These are phyloP conservation scores for Zaprionus davidi DNA, from an alignment of 1,140 invertebrate species.

Conservation along the genomic window DNA sequence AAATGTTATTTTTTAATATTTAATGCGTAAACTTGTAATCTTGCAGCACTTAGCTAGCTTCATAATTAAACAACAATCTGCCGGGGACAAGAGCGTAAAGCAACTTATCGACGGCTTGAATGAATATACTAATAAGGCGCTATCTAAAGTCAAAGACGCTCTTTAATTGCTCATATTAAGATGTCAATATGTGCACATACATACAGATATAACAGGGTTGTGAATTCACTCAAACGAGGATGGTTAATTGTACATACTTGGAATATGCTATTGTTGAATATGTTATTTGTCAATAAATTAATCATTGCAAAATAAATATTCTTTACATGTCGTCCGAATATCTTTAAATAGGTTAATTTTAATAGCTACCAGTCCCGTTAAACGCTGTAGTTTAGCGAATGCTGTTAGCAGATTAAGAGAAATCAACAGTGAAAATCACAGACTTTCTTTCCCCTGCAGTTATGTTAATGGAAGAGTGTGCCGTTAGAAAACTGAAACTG, in stretches of 20 bases:
- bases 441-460: neutral
- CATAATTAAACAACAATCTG: too few species aligned
- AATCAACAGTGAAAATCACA: neutral
- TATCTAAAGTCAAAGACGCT: too few species aligned
- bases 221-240: too few species aligned
- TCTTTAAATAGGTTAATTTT: too few species aligned
- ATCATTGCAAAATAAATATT: too few species aligned
- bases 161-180: slow-evolving; percentile 17
- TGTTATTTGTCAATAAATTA: too few species aligned
- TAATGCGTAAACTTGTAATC: slow-evolving; percentile 42
- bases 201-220: neutral
- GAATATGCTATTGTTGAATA: too few species aligned
- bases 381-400: neutral
- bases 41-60: slow-evolving; percentile 6
- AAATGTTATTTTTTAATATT: slow-evolving; percentile 54
- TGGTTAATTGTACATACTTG: too few species aligned
- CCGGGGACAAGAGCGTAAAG: too few species aligned
- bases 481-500: neutral
- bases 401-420: slow-evolving; percentile 32
- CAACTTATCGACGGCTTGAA: neutral
- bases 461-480: neutral
- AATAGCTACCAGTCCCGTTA: neutral
- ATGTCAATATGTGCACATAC: neutral
- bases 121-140: neutral
- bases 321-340: too few species aligned